A percentile compares a stretch with the other conserved stretches of the same genome.
These are phyloP conservation scores for Cynopterus sphinx DNA, from an alignment of 2,797 vertebrate genomes.

Conservation along the genomic window DNA sequence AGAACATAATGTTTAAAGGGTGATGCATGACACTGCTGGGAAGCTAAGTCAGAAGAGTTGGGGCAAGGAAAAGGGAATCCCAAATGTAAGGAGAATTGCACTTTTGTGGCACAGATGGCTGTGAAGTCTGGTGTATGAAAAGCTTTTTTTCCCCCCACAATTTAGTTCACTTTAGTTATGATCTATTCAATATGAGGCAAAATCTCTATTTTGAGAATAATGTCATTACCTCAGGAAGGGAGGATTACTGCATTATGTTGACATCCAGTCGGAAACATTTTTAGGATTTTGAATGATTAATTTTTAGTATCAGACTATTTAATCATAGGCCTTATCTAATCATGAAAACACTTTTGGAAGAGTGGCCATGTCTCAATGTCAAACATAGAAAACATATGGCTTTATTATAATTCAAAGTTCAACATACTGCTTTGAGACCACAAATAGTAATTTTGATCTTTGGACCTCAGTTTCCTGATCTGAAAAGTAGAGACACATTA, in stretches of 20 bases:
- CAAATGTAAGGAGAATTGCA: not conserved
- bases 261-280: not conserved
- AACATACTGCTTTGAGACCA: not conserved
- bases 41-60: not conserved
- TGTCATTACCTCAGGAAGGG: conserved; percentile 28
- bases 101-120: not conserved
- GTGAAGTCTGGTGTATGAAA: not conserved
- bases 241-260: not conserved
- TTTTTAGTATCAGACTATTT: not conserved
- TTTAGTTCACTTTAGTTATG: not conserved
- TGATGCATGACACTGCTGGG: not conserved
- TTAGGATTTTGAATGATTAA: conserved; percentile 34
- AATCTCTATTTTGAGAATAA: conserved; percentile 20
- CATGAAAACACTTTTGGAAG: not conserved
- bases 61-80: conserved; percentile 7
- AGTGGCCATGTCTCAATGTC: not conserved
- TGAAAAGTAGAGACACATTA: not conserved
- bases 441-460: not conserved
- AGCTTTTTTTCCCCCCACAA: not conserved
- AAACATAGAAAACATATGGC: not conserved
- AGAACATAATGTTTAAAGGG: conserved; percentile 14
- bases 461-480: not conserved
- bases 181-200: not conserved
- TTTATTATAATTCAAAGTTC: not conserved
- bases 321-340: not conserved